Conservation (phyloP, 2,888 invertebrate genomes). For the Melanostoma scalare region DNA sequence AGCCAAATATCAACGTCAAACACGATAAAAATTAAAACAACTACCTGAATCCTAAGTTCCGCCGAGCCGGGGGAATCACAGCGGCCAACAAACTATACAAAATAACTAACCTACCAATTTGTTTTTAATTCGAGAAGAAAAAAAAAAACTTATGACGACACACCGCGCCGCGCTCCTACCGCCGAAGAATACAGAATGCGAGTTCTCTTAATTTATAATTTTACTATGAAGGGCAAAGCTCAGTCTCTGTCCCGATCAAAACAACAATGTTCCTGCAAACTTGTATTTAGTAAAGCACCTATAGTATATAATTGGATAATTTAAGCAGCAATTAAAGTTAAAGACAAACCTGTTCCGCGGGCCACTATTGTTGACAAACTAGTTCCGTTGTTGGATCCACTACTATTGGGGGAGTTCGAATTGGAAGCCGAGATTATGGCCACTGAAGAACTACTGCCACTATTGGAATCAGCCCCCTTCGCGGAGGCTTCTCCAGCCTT, state of each 20-base stretch:
- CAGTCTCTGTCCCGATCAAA: conserved; percentile 10
- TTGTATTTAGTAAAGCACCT: conserved; percentile 26
- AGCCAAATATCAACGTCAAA: not conserved
- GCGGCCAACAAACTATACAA: conserved; percentile 9
- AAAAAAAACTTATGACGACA: conserved; percentile 48
- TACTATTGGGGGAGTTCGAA: conserved; percentile 27
- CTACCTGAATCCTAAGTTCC: not conserved
- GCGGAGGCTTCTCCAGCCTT: conserved; percentile 33
- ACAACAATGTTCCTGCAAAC: conserved; percentile 14
- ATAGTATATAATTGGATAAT: conserved; percentile 38
- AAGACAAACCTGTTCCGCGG: conserved; percentile 72
- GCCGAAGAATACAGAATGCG: not conserved
- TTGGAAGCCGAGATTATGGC: conserved; percentile 49
- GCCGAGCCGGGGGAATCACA: conserved; percentile 8
- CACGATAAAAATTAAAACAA: not conserved
- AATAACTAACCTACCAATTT: conserved; percentile 34
- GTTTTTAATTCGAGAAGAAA: conserved; percentile 51
- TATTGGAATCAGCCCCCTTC: conserved; percentile 41
- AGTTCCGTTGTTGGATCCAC: conserved; percentile 54
- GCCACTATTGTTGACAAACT: conserved; percentile 63
- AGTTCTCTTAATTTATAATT: conserved; percentile 30
- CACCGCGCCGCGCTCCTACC: conserved; percentile 17
- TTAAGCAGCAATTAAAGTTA: conserved; percentile 54
- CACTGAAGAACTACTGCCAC: conserved; percentile 25
- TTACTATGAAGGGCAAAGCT: conserved; percentile 23